phyloP scores from a whole-genome alignment of 2,888 invertebrate genomes.

The Drosophila colorata region DNA sequence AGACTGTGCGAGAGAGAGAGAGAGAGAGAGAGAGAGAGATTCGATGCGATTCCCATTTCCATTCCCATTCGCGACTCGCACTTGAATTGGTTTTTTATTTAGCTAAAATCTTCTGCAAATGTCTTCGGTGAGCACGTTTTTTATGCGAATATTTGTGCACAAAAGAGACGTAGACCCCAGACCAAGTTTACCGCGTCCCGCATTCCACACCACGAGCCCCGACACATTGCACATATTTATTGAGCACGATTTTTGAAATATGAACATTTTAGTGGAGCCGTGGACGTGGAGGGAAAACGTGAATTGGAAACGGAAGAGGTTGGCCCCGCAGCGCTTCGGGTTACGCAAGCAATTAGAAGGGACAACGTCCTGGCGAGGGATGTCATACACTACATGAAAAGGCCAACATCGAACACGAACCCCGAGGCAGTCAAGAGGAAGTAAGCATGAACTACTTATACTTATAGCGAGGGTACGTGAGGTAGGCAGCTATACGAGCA shows the following conservation, averaged over 20 bases:
- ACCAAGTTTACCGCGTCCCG: background rate
- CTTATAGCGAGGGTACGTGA: constrained; percentile 46
- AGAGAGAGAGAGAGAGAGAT: constrained; percentile 2
- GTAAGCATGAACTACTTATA: constrained; percentile 74
- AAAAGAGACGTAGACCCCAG: constrained; percentile 6
- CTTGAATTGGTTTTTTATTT: constrained; percentile 46
- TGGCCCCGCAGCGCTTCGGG: constrained; percentile 60
- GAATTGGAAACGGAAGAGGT: constrained; percentile 49
- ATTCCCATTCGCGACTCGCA: constrained; percentile 41
- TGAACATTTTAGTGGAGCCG: constrained; percentile 65
- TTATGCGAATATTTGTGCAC: constrained; percentile 50
- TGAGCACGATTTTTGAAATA: constrained; percentile 79
- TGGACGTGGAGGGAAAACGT: constrained; percentile 12
- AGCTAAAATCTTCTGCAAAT: constrained; percentile 58
- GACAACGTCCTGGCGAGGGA: constrained; percentile 62
- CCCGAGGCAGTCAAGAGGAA: constrained; percentile 65
- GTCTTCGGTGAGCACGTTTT: constrained; percentile 69
- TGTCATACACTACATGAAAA: constrained; percentile 64
- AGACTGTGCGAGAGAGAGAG: background rate
- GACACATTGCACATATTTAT: constrained; percentile 72
- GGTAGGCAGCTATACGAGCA: constrained; percentile 13
- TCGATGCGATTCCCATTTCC: constrained; percentile 30
- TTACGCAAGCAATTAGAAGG: constrained; percentile 79
- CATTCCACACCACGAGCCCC: constrained; percentile 14
- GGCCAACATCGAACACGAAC: constrained; percentile 48